A percentile compares a stretch with the other conserved stretches of the same genome.
phyloP scores from a whole-genome alignment of 2,113 vertebrate genomes.

The Seriola quinqueradiata region DNA sequence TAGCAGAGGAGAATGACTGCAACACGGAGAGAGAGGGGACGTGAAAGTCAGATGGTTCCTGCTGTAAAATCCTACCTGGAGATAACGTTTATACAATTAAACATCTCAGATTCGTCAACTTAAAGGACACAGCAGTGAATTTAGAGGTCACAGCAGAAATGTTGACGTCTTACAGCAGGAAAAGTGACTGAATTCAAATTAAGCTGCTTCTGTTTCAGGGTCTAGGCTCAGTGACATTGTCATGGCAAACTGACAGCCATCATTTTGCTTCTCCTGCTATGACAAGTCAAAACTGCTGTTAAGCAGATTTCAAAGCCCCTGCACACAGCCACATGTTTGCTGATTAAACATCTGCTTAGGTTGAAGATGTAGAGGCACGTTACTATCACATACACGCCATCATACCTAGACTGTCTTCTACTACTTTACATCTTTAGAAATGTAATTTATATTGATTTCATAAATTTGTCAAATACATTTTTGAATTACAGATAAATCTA shows the following conservation, averaged over 20 bases:
- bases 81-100: slow-evolving; percentile 11
- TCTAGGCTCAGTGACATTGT: too few species aligned
- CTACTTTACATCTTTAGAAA: too few species aligned
- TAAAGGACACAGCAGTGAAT: neutral
- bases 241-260: neutral
- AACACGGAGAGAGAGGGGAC: neutral
- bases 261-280: neutral
- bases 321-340: neutral
- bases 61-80: slow-evolving; percentile 9
- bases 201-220: neutral
- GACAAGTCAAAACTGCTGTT: neutral
- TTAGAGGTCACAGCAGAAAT: neutral
- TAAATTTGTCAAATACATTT: too few species aligned
- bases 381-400: too few species aligned
- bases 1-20: slow-evolving; percentile 11
- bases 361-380: neutral
- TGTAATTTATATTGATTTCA: too few species aligned
- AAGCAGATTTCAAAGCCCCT: too few species aligned
- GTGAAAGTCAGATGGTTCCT: neutral
- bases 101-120: neutral
- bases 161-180: neutral
- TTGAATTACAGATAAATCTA: too few species aligned
- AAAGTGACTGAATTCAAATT: neutral
- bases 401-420: too few species aligned
- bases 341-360: neutral